Evolutionary conservation across 2,797 vertebrate species (phyloP).

Genomic region (Coccyzus lansbergi): DNA sequence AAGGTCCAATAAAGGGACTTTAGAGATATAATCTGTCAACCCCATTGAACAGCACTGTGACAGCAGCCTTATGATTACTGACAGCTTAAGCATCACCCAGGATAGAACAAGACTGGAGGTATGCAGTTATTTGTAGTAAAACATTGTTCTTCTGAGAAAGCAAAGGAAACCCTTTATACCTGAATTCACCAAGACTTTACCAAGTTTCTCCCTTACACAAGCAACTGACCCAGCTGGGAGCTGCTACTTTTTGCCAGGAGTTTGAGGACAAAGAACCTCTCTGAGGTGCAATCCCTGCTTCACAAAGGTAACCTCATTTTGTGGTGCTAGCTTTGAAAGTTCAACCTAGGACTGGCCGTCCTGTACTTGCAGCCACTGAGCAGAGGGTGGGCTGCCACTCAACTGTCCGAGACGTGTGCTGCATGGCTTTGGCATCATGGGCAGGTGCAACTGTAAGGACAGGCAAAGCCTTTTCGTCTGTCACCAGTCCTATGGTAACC

Average conservation of each 20-base stretch:
- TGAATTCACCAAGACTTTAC: neutral
- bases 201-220: neutral
- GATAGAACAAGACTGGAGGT: constrained; percentile 56
- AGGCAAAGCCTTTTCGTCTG: neutral
- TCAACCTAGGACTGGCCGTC: neutral
- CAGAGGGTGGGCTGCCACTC: neutral
- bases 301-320: neutral
- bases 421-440: neutral
- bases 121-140: neutral
- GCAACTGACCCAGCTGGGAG: neutral
- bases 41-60: constrained; percentile 66
- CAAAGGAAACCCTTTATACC: neutral
- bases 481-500: neutral
- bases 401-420: neutral
- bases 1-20: constrained; percentile 85
- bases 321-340: neutral
- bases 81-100: constrained; percentile 63
- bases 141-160: neutral
- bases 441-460: neutral
- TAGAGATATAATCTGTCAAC: constrained; percentile 86
- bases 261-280: accelerated
- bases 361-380: neutral
- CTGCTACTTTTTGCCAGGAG: neutral
- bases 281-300: neutral
- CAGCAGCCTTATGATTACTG: constrained; percentile 71